phyloP scores from a whole-genome alignment of 1,140 invertebrate species.

The Drosophila virilis region DNA sequence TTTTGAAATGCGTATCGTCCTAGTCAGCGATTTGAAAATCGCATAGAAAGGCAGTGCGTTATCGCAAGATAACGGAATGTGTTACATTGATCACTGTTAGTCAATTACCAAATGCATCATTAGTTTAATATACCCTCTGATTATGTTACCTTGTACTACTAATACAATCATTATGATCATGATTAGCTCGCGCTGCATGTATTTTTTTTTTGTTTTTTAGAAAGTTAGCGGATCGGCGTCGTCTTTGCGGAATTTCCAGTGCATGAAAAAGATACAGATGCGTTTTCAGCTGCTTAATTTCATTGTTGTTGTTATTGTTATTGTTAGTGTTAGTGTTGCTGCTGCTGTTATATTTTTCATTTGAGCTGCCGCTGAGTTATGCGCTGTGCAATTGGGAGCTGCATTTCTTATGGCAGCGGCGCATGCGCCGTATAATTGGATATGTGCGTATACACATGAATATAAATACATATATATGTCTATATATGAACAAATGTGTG shows the following conservation, averaged over 20 bases:
- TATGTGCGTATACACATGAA: slow-evolving; percentile 33
- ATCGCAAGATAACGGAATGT: too few species aligned
- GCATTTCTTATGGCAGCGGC: slow-evolving; percentile 61
- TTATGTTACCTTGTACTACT: background rate
- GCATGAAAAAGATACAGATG: slow-evolving; percentile 81
- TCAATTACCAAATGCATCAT: background rate
- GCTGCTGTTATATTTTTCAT: slow-evolving; percentile 54
- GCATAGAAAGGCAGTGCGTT: background rate
- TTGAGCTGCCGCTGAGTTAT: slow-evolving; percentile 78
- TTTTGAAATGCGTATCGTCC: too few species aligned
- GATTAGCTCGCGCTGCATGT: slow-evolving; percentile 60
- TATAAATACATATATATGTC: background rate
- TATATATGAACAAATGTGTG: background rate
- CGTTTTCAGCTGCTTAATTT: slow-evolving; percentile 67
- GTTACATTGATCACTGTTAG: background rate
- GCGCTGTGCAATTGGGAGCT: slow-evolving; percentile 70
- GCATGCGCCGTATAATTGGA: slow-evolving; percentile 74
- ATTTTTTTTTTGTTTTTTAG: slow-evolving; percentile 59
- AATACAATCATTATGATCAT: slow-evolving; percentile 52
- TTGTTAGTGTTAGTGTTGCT: slow-evolving; percentile 14
- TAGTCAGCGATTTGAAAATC: too few species aligned
- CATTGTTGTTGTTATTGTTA: slow-evolving; percentile 38
- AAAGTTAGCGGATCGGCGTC: slow-evolving; percentile 72
- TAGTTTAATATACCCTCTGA: background rate
- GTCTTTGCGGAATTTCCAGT: slow-evolving; percentile 78